Base-by-base conservation (phyloP, 2,888 invertebrate genomes). In the Hydrotaea cyrtoneurina region DNA sequence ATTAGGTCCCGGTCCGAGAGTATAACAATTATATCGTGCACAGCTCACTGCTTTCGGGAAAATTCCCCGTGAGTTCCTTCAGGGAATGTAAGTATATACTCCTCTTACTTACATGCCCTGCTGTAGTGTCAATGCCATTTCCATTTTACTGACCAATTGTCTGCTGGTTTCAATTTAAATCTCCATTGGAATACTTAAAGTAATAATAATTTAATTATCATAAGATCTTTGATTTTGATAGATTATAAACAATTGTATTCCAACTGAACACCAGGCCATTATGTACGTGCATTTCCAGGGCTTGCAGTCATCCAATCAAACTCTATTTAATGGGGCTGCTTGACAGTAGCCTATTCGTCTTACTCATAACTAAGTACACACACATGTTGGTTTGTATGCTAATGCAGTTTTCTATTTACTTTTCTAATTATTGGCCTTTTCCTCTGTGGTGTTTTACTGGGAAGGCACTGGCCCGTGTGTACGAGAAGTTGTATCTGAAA, bases 381-480 rank as follows among this genome's bases (percentile, higher is more conserved):
- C 13, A 10, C 11, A 39, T 39, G 7, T 39, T 31, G 7, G 19
- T 64, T 53, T 72, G 53, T 72, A 72, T 72, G 71, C 53, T 39
- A 66, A 69, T 69, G 46, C 46, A 69, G 46, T 43, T 21, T 26
- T 13, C 36, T 73, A 57, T 73, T 73, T 73, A 43, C 15, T 4
- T 59, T 57, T 57, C 39, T 73, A 73, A 73, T 73, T 73, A 59
- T 73, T 39, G 31, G 39, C 31, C n/a, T 57, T 62, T 57, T 73
- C 57, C 39, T n/a, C 59, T 13, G n/a, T 7, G 66, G 19, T 21
- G 19, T 43, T 43, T 43, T 46, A 69, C 69, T 62, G 31, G 46
- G 69, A 43, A 43, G 69, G 46, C 23, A 23, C 15, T 31, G 31
- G 7, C 3, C 31, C 7, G 31, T 31, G 31, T 31, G 31, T 31